A percentile compares a stretch with the other conserved stretches of the same genome.
Conservation (phyloP, 2,113 vertebrate species). For the Haemorhous mexicanus region DNA sequence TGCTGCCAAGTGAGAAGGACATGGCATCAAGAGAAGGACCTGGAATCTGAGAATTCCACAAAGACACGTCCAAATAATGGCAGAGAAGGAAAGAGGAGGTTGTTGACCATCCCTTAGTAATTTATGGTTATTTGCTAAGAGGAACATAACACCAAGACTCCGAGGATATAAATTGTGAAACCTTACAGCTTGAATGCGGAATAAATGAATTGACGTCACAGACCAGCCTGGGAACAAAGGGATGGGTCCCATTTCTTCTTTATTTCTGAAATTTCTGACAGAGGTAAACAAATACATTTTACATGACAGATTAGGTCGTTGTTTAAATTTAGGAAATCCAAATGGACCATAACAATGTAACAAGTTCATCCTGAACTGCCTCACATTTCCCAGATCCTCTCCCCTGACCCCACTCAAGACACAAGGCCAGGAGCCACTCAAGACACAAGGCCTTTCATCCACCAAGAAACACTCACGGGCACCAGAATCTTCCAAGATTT, state of each 20-base stretch:
- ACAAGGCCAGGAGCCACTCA: neutral
- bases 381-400: rapidly evolving
- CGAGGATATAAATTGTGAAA: neutral
- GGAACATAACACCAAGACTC: neutral
- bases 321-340: rapidly evolving
- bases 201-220: neutral
- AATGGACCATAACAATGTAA: neutral
- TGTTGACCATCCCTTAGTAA: neutral
- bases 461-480: rapidly evolving
- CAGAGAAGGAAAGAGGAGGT: neutral
- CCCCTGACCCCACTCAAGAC: rapidly evolving
- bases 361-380: neutral
- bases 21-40: neutral
- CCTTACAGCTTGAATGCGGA: neutral
- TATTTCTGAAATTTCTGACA: neutral
- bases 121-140: neutral
- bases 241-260: neutral
- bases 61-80: rapidly evolving
- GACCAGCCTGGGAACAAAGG: neutral
- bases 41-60: too few relatives aligned
- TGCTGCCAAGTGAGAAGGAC: rapidly evolving
- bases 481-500: rapidly evolving
- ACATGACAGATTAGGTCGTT: rapidly evolving
- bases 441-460: neutral
- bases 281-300: neutral